Evolutionary conservation across 2,113 vertebrate species (phyloP).

Genomic region (Panurus biarmicus): DNA sequence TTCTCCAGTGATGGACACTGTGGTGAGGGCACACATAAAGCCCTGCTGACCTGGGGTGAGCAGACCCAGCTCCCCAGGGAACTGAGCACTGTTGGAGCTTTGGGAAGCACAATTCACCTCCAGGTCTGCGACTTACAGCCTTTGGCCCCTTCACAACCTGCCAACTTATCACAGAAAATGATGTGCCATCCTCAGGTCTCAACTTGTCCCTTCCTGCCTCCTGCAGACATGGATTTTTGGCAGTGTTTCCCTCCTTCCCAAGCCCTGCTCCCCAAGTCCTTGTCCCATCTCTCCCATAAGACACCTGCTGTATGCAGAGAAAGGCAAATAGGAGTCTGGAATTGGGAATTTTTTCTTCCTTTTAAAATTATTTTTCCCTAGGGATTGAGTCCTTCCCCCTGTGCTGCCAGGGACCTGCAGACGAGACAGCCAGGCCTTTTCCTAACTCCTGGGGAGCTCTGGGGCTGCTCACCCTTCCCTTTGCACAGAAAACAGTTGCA

Average conservation of each 20-base stretch:
- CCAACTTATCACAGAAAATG: not conserved
- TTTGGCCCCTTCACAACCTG: not conserved
- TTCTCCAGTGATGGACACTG: not conserved
- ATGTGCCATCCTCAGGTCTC: not conserved
- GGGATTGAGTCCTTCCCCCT: not conserved
- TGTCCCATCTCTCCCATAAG: not conserved
- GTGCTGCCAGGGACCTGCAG: not conserved
- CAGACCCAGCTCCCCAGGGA: not conserved
- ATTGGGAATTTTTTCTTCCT: not conserved
- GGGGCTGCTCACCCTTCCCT: not conserved
- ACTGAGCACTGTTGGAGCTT: not conserved
- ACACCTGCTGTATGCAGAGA: not conserved
- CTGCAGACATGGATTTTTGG: not conserved
- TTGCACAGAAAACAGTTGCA: not conserved
- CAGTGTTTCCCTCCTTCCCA: not conserved
- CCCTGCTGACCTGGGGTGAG: not conserved
- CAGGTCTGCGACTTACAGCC: not conserved
- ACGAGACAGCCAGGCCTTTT: not conserved
- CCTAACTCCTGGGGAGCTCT: not conserved
- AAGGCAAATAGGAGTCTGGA: not conserved
- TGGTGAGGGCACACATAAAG: accelerated
- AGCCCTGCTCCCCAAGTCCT: not conserved
- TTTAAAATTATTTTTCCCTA: not conserved
- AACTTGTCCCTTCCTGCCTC: not conserved
- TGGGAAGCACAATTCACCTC: not conserved